These are phyloP conservation scores for Caenorhabditis brenneri DNA, from an alignment of 1,140 invertebrate genomes.

Conservation along the genomic window DNA sequence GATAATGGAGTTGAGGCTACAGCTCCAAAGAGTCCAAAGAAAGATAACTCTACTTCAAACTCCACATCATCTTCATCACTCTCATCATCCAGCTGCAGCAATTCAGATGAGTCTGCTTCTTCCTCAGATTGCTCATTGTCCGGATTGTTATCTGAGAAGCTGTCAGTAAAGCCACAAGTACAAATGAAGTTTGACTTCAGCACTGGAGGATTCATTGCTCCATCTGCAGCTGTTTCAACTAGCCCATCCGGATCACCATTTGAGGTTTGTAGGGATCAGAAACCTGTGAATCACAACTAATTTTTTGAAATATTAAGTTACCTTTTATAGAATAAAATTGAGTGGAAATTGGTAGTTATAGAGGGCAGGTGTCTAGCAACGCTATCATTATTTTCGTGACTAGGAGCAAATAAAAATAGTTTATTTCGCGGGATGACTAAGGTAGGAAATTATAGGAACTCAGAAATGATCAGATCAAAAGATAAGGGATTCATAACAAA, in stretches of 20 bases:
- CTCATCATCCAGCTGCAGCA: constrained; percentile 2
- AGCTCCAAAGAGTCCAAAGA: constrained; percentile 12
- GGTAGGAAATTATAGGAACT: too few relatives aligned
- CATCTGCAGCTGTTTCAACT: neutral
- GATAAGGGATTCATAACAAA: too few relatives aligned
- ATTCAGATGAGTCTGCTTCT: constrained; percentile 8
- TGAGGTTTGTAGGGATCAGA: neutral
- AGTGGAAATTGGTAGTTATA: too few relatives aligned
- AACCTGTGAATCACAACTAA: too few relatives aligned
- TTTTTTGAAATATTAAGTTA: too few relatives aligned
- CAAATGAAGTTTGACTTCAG: constrained; percentile 18
- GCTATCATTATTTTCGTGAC: too few relatives aligned
- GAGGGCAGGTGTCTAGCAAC: too few relatives aligned
- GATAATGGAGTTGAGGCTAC: neutral
- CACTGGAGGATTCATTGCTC: neutral
- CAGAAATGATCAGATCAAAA: too few relatives aligned
- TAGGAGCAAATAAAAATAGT: too few relatives aligned
- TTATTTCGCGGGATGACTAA: too few relatives aligned
- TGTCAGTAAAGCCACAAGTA: neutral
- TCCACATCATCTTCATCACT: constrained; percentile 4
- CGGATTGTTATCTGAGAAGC: neutral
- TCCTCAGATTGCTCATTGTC: neutral
- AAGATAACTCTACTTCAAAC: neutral
- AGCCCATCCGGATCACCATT: constrained; percentile 38
- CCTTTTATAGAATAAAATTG: too few relatives aligned